phyloP scores from a whole-genome alignment of 1,140 invertebrate species.

The Aphidius ervi region DNA sequence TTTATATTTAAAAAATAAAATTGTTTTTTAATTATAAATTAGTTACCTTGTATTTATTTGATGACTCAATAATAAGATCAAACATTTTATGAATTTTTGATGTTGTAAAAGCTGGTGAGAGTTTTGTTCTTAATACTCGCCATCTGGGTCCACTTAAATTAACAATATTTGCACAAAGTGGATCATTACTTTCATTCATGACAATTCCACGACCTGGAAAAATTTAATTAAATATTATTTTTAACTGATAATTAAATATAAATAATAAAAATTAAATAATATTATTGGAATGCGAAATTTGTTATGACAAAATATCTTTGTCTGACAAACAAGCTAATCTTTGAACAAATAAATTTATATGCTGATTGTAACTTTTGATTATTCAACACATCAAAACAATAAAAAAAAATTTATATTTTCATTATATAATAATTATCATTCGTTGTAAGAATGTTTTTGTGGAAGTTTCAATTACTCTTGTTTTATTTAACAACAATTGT shows the following conservation, averaged over 20 bases:
- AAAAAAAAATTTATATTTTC: no score
- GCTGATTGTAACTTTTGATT: no score
- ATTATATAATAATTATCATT: no score
- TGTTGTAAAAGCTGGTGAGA: conserved; percentile 49
- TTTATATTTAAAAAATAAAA: conserved; percentile 1
- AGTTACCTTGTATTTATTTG: conserved; percentile 23
- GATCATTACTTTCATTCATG: conserved; percentile 31
- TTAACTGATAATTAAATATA: not conserved
- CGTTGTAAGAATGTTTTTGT: no score
- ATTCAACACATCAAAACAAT: no score
- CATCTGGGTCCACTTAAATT: conserved; percentile 39
- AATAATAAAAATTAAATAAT: not conserved
- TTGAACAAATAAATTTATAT: no score
- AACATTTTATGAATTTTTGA: conserved; percentile 52
- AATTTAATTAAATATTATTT: not conserved
- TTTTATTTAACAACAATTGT: no score
- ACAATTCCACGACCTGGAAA: conserved; percentile 30
- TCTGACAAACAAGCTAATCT: no score
- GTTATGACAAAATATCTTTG: conserved; percentile 31
- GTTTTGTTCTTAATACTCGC: conserved; percentile 46
- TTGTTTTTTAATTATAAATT: not conserved
- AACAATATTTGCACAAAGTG: conserved; percentile 31
- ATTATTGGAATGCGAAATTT: not conserved
- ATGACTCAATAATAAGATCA: conserved; percentile 20
- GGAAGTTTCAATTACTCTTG: no score